A percentile compares a stretch with the other conserved stretches of the same genome.
Evolutionary conservation across 2,797 vertebrate genomes (phyloP).

Genomic region (Ctenochaetus hawaiiensis): DNA sequence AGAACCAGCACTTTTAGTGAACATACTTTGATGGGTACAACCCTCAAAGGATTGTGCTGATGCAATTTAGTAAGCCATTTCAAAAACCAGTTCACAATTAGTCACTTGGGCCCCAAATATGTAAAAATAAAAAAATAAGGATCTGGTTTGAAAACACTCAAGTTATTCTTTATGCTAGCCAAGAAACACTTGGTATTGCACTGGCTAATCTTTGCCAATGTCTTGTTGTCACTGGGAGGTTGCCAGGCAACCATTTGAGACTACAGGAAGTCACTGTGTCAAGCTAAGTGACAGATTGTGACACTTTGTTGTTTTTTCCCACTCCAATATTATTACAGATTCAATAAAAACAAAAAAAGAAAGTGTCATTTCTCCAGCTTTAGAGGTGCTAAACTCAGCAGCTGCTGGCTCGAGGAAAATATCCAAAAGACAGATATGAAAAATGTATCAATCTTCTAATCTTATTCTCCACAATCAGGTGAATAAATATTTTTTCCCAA

Average conservation of each 20-base stretch:
- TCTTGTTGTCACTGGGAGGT: not conserved
- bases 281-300: not conserved
- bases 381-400: not conserved
- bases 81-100: no score
- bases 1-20: no score
- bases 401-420: not conserved
- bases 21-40: no score
- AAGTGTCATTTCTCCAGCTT: not conserved
- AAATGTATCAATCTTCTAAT: not conserved
- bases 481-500: not conserved
- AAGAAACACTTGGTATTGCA: no score
- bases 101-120: no score
- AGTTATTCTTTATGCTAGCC: no score
- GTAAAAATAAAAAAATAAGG: no score
- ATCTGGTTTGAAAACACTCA: no score
- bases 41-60: no score
- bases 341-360: not conserved
- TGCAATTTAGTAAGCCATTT: no score
- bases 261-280: slow-evolving; percentile 3
- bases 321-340: not conserved
- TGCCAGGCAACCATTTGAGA: not conserved
- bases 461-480: not conserved
- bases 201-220: no score
- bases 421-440: not conserved
- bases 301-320: fast-evolving